Base-by-base conservation (phyloP, 2,113 vertebrate species). In the Spheniscus mendiculus region DNA sequence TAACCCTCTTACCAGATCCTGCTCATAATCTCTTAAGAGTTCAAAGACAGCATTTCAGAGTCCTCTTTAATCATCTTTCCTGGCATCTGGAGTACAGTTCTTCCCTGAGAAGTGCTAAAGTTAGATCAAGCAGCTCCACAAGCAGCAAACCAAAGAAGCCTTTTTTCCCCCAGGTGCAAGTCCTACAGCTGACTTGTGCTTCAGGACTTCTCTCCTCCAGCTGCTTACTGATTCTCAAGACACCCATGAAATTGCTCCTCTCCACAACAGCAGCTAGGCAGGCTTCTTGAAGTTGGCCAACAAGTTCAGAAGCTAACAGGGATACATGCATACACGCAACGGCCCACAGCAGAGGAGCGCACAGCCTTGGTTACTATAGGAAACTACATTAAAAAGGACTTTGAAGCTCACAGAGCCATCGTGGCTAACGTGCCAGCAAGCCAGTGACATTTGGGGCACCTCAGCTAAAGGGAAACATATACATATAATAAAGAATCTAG, bases 31-130 rank as follows among this genome's bases (percentile, higher is more conserved):
- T 84, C 77, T 74, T 32, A 86, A 61, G 44, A 89, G 80, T 87
- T 94, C 91, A 97, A 91, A 95, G 83, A 34, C 94, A 94, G 65
- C 27, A 56, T 53, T 96, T 91, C 81, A 72, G 49, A 76, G 47
- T 56, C 30, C 38, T 76, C 88, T 82, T 93, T 83, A 73, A 89
- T 74, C 7, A 9, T 36, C 36, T 83, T 87, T 81, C 65, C 77
- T 79, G 66, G 65, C 83, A 94, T 89, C 56, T 89, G 91, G 92
- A 94, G 36, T 52, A 76, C 77, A 94, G 69, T 47, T 95, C 82
- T 93, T 78, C 36, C 69, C 45, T 47, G 62, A 94, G 70, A 92
- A 95, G 56, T 17, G 25, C 72, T 91, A 32, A 82, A 95, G 30
- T 90, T 93, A 79, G 73, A 93, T 87, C 77, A 92, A 85, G 87